Conservation (phyloP, 2,797 vertebrate genomes). For the Acrocephalus scirpaceus region DNA sequence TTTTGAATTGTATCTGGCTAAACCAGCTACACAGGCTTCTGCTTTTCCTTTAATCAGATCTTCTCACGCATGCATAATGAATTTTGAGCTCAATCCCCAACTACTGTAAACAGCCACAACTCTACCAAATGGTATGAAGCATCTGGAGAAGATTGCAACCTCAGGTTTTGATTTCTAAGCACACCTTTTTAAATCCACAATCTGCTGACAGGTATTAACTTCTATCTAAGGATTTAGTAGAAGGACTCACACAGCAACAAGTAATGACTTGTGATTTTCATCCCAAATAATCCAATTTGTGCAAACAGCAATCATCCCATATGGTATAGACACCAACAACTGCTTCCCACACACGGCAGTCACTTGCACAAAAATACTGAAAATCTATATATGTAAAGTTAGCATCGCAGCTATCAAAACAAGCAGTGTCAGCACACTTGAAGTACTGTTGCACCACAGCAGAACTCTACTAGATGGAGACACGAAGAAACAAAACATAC, state of each 20-base stretch:
- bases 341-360: not conserved
- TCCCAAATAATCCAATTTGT: constrained; percentile 14
- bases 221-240: not conserved
- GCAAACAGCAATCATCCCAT: not conserved
- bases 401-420: not conserved
- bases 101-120: not conserved
- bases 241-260: not conserved
- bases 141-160: not conserved
- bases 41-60: constrained; percentile 9
- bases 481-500: not conserved
- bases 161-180: not conserved
- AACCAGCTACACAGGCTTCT: not conserved
- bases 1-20: constrained; percentile 1
- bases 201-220: not conserved
- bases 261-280: constrained; percentile 26
- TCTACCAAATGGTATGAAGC: not conserved
- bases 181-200: not conserved
- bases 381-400: not conserved
- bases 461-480: not conserved
- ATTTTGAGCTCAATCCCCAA: not conserved
- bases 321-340: not conserved
- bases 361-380: not conserved
- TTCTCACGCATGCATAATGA: not conserved
- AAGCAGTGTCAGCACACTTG: not conserved
- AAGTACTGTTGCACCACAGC: not conserved